A percentile compares a stretch with the other conserved stretches of the same genome.
These are phyloP conservation scores for Platysternon megacephalum DNA, from an alignment of 2,113 vertebrate genomes.

Conservation along the genomic window DNA sequence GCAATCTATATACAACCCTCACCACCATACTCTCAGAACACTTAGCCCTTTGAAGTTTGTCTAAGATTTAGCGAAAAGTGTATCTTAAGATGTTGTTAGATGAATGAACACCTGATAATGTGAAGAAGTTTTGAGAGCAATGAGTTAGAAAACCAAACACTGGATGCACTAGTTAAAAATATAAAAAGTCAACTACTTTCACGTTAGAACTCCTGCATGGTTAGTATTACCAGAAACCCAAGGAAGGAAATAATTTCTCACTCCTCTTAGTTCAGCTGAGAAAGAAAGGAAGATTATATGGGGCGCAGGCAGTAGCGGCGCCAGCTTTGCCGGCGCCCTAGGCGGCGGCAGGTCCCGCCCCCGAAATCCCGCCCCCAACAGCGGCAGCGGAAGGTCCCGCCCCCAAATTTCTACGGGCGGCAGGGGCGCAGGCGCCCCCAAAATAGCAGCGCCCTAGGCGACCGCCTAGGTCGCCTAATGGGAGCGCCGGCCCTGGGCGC, in stretches of 20 bases:
- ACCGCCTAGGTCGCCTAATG: too few relatives aligned
- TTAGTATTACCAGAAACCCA: neutral
- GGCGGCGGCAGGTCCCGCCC: too few relatives aligned
- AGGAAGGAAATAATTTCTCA: neutral
- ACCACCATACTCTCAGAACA: neutral
- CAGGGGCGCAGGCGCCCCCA: too few relatives aligned
- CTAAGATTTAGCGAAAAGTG: neutral
- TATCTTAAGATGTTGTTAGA: neutral
- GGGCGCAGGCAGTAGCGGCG: too few relatives aligned
- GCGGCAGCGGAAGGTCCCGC: too few relatives aligned
- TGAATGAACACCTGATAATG: neutral
- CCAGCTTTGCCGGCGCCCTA: too few relatives aligned
- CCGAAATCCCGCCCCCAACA: too few relatives aligned
- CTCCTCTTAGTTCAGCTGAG: neutral
- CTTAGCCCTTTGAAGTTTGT: neutral
- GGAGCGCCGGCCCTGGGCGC: too few relatives aligned
- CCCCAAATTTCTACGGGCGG: too few relatives aligned
- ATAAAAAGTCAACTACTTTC: neutral
- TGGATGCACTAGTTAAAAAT: neutral
- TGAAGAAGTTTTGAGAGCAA: neutral
- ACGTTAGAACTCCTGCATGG: neutral
- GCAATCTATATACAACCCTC: neutral
- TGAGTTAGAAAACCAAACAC: neutral
- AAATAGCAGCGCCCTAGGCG: too few relatives aligned
- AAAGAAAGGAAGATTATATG: neutral